phyloP scores from a whole-genome alignment of 2,888 invertebrate species.

The Agonum fuliginosum region DNA sequence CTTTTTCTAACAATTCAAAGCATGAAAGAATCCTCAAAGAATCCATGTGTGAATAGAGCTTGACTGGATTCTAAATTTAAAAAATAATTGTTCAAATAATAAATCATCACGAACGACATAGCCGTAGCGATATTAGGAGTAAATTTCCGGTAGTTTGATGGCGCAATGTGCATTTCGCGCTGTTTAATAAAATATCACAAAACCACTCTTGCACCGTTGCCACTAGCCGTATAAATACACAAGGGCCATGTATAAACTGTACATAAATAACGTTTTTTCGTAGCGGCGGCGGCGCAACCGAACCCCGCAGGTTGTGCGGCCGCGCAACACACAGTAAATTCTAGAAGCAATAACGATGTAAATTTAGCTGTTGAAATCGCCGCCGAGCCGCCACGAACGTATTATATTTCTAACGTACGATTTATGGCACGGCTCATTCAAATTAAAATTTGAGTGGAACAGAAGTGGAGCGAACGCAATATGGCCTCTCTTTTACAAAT shows the following conservation, averaged over 20 bases:
- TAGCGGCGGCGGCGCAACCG: background rate
- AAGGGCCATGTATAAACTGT: conserved; percentile 59
- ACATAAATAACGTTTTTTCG: conserved; percentile 59
- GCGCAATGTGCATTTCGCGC: conserved; percentile 25
- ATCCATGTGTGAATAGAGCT: no score
- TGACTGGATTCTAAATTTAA: no score
- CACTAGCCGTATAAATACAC: conserved; percentile 58
- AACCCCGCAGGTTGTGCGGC: conserved; percentile 40
- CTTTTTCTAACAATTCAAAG: no score
- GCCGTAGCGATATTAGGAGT: no score
- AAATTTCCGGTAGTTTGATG: conserved; percentile 19
- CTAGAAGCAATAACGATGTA: conserved; percentile 72
- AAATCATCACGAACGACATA: no score
- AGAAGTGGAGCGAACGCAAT: conserved; percentile 50
- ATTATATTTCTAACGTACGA: conserved; percentile 70
- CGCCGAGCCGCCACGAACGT: conserved; percentile 67
- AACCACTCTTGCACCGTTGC: conserved; percentile 49
- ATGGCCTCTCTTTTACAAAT: conserved; percentile 55
- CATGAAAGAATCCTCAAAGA: no score
- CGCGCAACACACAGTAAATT: conserved; percentile 68
- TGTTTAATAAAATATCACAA: conserved; percentile 55
- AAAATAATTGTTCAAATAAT: no score
- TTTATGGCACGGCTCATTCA: conserved; percentile 71
- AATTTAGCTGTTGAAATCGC: conserved; percentile 71
- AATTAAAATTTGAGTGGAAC: conserved; percentile 71